phyloP scores from a whole-genome alignment of 2,888 invertebrate genomes.

The Nasonovia ribisnigri region DNA sequence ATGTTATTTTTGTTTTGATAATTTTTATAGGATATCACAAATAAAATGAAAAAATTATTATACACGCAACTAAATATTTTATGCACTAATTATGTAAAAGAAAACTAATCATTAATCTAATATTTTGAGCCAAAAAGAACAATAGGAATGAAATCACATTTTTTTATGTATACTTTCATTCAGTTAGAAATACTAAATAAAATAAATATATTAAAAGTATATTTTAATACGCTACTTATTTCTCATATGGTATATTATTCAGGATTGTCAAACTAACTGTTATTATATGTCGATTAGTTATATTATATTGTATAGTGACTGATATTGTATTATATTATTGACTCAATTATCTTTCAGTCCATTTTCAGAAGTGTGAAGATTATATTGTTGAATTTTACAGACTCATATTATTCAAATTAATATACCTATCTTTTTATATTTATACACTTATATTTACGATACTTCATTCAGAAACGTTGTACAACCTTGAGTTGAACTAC shows the following conservation, averaged over 20 bases:
- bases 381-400: background rate
- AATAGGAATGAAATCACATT: background rate
- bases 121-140: background rate
- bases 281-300: background rate
- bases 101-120: background rate
- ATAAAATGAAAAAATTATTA: background rate
- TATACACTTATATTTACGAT: background rate
- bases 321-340: background rate
- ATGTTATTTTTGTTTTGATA: background rate
- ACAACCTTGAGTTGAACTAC: constrained; percentile 30
- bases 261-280: background rate
- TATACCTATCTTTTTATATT: background rate
- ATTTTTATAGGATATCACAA: background rate
- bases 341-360: background rate
- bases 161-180: background rate
- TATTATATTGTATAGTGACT: background rate
- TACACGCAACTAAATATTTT: background rate
- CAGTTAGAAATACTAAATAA: background rate
- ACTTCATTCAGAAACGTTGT: constrained; percentile 35
- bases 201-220: background rate
- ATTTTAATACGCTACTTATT: background rate
- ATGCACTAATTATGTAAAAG: background rate
- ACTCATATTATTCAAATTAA: background rate
- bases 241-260: background rate
- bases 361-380: background rate